Evolutionary conservation across 2,888 invertebrate species (phyloP).

Genomic region (Xanthia togata): DNA sequence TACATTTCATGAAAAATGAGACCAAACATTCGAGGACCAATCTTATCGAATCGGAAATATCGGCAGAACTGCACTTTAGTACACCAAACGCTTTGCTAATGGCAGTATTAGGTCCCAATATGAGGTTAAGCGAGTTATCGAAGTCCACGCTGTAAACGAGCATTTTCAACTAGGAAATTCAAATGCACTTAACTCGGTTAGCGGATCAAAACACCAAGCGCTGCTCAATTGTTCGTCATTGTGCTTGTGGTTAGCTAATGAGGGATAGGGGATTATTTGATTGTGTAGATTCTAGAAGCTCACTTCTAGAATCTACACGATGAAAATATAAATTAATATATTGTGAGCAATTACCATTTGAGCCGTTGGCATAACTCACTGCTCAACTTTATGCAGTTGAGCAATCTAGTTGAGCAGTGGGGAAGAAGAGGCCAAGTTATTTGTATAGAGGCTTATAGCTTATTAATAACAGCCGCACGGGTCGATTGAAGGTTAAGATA

Average conservation of each 20-base stretch:
- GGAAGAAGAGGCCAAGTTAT: not conserved
- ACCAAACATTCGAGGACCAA: constrained; percentile 22
- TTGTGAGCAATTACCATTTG: not conserved
- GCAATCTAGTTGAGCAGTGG: no score
- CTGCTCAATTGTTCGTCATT: constrained; percentile 17
- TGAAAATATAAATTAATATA: not conserved
- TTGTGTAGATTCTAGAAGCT: constrained; percentile 6
- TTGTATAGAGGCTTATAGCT: not conserved
- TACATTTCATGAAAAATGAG: constrained; percentile 13
- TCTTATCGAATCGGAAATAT: constrained; percentile 16
- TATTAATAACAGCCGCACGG: not conserved
- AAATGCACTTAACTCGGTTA: constrained; percentile 47
- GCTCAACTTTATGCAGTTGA: no score
- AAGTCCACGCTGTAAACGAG: constrained; percentile 34
- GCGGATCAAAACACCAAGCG: constrained; percentile 29
- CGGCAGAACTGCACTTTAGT: constrained; percentile 42
- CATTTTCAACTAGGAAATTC: constrained; percentile 43
- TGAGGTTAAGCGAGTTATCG: constrained; percentile 44
- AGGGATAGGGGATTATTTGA: not conserved
- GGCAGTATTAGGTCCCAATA: constrained; percentile 51
- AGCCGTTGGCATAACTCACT: no score
- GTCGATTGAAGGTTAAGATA: not conserved
- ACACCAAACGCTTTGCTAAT: constrained; percentile 33
- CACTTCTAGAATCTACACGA: no score
- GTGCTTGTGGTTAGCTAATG: constrained; percentile 9